Base-by-base conservation (phyloP, 2,797 vertebrate genomes). In the Acropternis orthonyx region DNA sequence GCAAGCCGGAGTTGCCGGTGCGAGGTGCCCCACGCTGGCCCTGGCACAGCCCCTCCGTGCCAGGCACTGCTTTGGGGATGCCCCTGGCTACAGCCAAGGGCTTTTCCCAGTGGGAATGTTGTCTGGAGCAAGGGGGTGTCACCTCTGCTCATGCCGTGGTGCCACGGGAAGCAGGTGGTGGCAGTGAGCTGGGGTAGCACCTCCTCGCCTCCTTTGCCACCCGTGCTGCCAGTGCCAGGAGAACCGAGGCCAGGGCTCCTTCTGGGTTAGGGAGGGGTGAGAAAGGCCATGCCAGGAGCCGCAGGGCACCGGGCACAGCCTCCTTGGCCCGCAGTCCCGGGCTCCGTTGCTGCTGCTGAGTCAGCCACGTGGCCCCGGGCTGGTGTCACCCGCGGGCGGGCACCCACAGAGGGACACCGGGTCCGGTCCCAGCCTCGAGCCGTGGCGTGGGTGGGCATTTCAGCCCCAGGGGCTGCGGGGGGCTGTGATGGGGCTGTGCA, bases 351-450 rank as follows among this genome's bases (percentile, higher is more conserved):
- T 69, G 80, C 69, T 27, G 32, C 56, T n/a, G 26, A 63, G 14
- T 26, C 6, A 20, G 65, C 49, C 4, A 0, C 3, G 24, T 0
- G 0, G 24, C 32, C 56, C 14, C 0, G 0, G 51, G 61, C 52
- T 43, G 28, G 27, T 15, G 2, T 39, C 18, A 26, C 21, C 68
- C 1, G 4, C 5, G 2, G 23, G 30, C 8, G 19, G 62, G 15
- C 4, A 12, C 32, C 32, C 1, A 0, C 7, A 12, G 2, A 11
- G n/a, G 32, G 7, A 58, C 3, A 1, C n/a, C n/a, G n/a, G n/a
- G n/a, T n/a, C 65, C 26, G 8, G 12, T 39, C 65, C 37, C 3
- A 14, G 14, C 69, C 76, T 34, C 2, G 19, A 63, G 44, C 54
- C 2, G 1, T 1, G 8, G 30, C 0, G 0, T 21, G 24, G 32